Evolutionary conservation across 2,797 vertebrate genomes (phyloP), one percentile per base, ranked within the genome.

Genomic region (Sebastiscus tertius): DNA sequence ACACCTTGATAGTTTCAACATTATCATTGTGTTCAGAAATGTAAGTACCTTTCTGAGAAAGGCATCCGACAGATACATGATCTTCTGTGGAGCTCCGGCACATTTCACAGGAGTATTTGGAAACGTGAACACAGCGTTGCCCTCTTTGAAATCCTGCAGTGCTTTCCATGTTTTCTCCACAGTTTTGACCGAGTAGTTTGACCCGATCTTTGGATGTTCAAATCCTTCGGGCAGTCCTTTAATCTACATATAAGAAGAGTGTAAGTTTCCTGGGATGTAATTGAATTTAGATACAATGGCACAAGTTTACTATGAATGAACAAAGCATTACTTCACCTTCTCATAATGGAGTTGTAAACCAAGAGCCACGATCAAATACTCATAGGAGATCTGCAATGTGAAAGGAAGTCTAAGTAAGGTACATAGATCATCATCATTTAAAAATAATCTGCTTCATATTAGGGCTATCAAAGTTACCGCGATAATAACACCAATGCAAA

Each of bases 91-190:
- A 0, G 98, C 99, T 5, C 99, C 99, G 0, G 96, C 97, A 87
- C 99, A 99, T 90, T 99, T 99, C 71, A 99, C 93, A 0, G 98
- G 97, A 7, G 97, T 98, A 75, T 99, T 98, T 60, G 98, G 98
- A 86, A 97, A 98, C 8, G 97, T 96, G 81, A 99, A 99, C 70
- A 99, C 85, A 34, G 98, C 99, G 39, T 99, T 99, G 68, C 99
- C 99, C 81, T 97, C 97, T 82, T 96, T 96, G 87, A 99, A 99
- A 89, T 97, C 92, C 82, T 97, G 96, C 82, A 99, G 87, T n/a
- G 98, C 97, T 77, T 91, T 96, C 98, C 98, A 99, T 0, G 99
- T 99, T 94, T 99, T 99, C 84, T 98, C 97, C 71, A 99, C 99
- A 0, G 97, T 99, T 86, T 94, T 62, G 26, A 94, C 66, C 0